Evolutionary conservation across 2,888 invertebrate genomes (phyloP), one percentile per base, ranked within the genome.

Genomic region (Chrysolina americana): DNA sequence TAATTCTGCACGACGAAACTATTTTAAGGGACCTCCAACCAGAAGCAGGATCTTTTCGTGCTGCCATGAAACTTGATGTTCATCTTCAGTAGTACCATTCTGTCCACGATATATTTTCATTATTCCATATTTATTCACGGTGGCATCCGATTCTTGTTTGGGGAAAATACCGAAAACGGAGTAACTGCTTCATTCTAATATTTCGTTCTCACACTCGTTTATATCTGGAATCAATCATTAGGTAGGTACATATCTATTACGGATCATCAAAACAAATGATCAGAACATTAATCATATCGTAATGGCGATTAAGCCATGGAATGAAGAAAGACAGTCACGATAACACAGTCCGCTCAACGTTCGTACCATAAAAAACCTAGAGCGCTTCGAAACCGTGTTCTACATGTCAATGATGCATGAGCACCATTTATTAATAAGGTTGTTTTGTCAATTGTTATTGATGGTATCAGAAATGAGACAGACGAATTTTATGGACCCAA

Each of bases 331-430:
- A 53, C 17, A 19, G 19, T 10, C 19, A 53, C 21, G 53, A 53
- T 53, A 53, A 17, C 48, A 50, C 17, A 17, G 53, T 5, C 19
- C 23, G 53, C 21, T 53, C 19, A 53, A 53, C 53, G 17, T 53
- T 21, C 53, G 19, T 21, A 21, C 21, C 19, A 53, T 53, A 53
- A 53, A 53, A 53, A 21, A 53, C 21, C 53, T 19, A 53, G 13
- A 19, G 21, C 21, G 53, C 21, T 53, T 53, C 53, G 53, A 21
- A 53, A 53, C 53, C 19, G 19, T 53, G 53, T 23, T 53, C 53
- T 11, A 53, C 53, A 53, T 53, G 53, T 53, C 21, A 19, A 53
- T 21, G 21, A 53, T 53, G 53, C 53, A 53, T 53, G 53, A 53
- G 11, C 13, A 53, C 21, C 53, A 23, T 53, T 48, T 21, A 53